Conservation (phyloP, 2,888 invertebrate species). For the Phytoseiulus persimilis region DNA sequence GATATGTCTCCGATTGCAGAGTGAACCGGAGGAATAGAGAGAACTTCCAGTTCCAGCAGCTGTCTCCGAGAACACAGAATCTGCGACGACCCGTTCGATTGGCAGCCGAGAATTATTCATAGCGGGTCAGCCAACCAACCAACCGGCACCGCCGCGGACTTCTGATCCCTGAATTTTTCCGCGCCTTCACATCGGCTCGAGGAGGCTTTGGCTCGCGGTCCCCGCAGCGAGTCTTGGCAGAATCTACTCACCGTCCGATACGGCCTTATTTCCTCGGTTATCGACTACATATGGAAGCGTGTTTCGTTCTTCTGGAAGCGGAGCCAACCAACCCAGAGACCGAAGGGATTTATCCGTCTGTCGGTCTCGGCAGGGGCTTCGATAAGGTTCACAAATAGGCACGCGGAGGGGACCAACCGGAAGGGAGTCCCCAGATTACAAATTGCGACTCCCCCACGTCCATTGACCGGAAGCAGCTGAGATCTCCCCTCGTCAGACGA, state of each 20-base stretch:
- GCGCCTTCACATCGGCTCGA: neutral
- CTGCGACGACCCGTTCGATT: neutral
- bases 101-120: neutral
- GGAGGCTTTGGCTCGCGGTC: too few relatives aligned
- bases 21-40: neutral
- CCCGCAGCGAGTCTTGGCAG: neutral
- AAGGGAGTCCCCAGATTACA: neutral
- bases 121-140: neutral
- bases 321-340: neutral
- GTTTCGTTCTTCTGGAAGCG: neutral
- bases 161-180: neutral
- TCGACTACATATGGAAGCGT: neutral
- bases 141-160: neutral
- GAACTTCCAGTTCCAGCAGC: neutral
- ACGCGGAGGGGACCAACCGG: neutral
- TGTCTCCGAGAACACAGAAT: neutral
- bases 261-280: neutral
- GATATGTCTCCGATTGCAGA: conserved; percentile 5
- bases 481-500: neutral
- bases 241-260: neutral
- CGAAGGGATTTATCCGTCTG: neutral
- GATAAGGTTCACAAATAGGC: neutral
- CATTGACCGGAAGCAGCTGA: neutral
- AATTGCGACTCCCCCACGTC: neutral
- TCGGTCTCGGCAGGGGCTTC: neutral